Evolutionary conservation across 1,140 invertebrate species (phyloP).

Genomic region (Cherax quadricarinatus): DNA sequence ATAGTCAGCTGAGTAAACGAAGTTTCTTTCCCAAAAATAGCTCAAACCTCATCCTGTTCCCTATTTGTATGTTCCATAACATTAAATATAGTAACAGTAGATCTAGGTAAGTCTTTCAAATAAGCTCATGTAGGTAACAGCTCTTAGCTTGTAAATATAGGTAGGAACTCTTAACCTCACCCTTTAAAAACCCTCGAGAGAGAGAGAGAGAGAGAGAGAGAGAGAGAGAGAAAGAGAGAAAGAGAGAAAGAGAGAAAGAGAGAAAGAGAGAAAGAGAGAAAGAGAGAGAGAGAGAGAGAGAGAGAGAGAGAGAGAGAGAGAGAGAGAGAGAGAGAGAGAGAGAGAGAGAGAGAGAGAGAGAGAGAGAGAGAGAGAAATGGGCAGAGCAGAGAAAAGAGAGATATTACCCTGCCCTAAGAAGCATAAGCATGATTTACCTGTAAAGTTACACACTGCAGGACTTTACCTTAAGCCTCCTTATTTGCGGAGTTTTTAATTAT

Average conservation of each 20-base stretch:
- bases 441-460: not conserved
- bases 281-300: slow-evolving; percentile 30
- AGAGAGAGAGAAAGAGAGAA: slow-evolving; percentile 7
- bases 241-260: slow-evolving; percentile 26
- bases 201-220: too few species aligned
- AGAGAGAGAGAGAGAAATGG: slow-evolving; percentile 12
- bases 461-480: slow-evolving; percentile 9
- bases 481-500: slow-evolving; percentile 31
- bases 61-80: too few species aligned
- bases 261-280: not conserved
- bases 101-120: too few species aligned
- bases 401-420: not conserved
- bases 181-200: too few species aligned
- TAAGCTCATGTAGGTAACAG: too few species aligned
- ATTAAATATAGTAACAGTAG: too few species aligned
- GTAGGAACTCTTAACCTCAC: too few species aligned
- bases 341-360: slow-evolving; percentile 50
- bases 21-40: too few species aligned
- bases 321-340: slow-evolving; percentile 49
- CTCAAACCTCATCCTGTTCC: too few species aligned
- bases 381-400: too few species aligned
- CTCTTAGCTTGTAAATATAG: too few species aligned
- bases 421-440: slow-evolving; percentile 7
- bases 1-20: too few species aligned
- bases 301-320: slow-evolving; percentile 36